Base-by-base conservation (phyloP, 2,797 vertebrate genomes). In the Columba guinea region DNA sequence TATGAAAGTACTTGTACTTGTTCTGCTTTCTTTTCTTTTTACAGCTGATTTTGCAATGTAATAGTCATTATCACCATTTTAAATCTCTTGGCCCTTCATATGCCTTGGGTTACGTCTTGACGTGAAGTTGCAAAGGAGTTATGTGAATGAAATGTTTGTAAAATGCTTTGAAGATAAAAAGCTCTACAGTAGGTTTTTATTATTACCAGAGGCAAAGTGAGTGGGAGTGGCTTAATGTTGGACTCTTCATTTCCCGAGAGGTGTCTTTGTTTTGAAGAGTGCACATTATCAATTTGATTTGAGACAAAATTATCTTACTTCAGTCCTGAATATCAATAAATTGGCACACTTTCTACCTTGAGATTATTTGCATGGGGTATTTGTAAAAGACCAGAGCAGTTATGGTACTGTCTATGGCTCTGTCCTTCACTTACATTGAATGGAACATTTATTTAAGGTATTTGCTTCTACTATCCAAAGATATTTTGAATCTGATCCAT, bases 151-250 rank as follows among this genome's bases (percentile, higher is more conserved):
- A 77, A 84, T 79, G 32, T 86, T 90, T 78, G 64, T 85, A 85
- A 95, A 90, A 81, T 59, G 68, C 95, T 95, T 95, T 93, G 84
- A 95, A 94, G 94, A 89, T 95, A 10, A 96, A 91, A 95, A 94
- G 73, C 82, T 85, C 53, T 87, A 37, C 81, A 34, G 81, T 75
- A 91, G 90, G 46, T 59, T 96, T 95, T 87, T 91, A 94, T 95
- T 96, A 90, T 83, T 85, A 90, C 96, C 86, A 65, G 84, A 85
- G 94, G 88, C 95, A 93, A 92, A 94, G 73, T 65, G 62, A 89
- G 78, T 75, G n/a, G 75, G 84, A 92, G 71, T 78, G 88, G 60
- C 71, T 96, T 75, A 55, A 80, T 84, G 62, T 56, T 83, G 81
- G 86, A 41, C 78, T 65, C 41, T 55, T 95, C 75, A 78, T 95